phyloP scores from a whole-genome alignment of 2,797 vertebrate species.

The Spondyliosoma cantharus region DNA sequence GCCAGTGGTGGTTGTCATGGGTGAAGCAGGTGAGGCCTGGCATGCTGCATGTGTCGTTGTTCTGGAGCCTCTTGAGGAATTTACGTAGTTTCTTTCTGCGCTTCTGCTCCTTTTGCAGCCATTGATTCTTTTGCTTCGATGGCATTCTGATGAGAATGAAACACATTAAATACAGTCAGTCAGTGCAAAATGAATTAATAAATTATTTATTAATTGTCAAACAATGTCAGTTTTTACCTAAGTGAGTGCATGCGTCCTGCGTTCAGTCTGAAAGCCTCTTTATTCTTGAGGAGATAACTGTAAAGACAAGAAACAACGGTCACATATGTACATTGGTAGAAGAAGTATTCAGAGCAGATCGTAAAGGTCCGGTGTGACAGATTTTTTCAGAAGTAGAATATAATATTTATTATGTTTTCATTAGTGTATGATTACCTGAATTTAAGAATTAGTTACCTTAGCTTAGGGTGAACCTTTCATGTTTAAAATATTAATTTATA shows the following conservation, averaged over 20 bases:
- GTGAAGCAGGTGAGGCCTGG: conserved; percentile 99
- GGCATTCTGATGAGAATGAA: conserved; percentile 61
- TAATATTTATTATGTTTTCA: no score
- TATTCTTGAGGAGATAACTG: conserved; percentile 88
- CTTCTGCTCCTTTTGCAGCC: conserved; percentile 94
- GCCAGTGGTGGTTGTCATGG: conserved; percentile 99
- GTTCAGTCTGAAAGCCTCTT: conserved; percentile 86
- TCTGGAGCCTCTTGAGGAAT: conserved; percentile 94
- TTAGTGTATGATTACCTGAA: no score
- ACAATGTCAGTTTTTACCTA: conserved; percentile 80
- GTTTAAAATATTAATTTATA: no score
- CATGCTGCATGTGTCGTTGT: conserved; percentile 99
- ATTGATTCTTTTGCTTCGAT: conserved; percentile 89
- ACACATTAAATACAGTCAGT: not conserved
- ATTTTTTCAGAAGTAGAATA: no score
- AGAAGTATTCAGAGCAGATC: no score
- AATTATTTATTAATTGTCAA: not conserved
- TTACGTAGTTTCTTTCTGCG: conserved; percentile 96
- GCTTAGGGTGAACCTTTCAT: no score
- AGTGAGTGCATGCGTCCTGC: conserved; percentile 85
- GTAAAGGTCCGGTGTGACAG: no score
- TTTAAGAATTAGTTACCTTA: no score
- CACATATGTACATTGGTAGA: not conserved
- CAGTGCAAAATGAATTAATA: not conserved
- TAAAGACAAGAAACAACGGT: conserved; percentile 52